These are phyloP conservation scores for Julus scanicus DNA, from an alignment of 2,888 invertebrate genomes.

Conservation along the genomic window DNA sequence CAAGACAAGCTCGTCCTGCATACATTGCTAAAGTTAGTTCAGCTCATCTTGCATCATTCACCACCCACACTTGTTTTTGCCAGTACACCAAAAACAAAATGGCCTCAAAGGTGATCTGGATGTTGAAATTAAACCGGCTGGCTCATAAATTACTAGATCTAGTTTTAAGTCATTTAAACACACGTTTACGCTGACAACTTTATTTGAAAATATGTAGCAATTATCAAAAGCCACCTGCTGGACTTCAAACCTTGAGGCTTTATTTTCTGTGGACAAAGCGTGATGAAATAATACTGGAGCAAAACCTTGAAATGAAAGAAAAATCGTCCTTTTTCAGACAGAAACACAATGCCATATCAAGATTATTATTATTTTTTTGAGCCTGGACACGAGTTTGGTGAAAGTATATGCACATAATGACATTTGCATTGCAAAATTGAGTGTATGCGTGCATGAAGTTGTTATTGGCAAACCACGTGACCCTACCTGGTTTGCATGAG, in stretches of 20 bases:
- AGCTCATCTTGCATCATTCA: background rate
- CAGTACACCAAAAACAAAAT: background rate
- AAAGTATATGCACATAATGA: too few relatives aligned
- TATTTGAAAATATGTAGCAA: conserved; percentile 17
- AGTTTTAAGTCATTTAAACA: background rate
- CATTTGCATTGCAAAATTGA: too few relatives aligned
- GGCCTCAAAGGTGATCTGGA: background rate
- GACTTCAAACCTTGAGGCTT: background rate
- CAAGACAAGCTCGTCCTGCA: background rate
- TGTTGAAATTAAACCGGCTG: background rate
- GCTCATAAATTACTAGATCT: conserved; percentile 12
- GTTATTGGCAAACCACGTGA: too few relatives aligned
- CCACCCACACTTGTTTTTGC: background rate
- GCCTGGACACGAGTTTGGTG: too few relatives aligned
- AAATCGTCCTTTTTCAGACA: background rate
- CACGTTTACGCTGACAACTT: background rate
- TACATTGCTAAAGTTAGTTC: background rate
- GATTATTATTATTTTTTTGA: too few relatives aligned
- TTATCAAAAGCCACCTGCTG: conserved; percentile 11
- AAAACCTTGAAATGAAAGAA: background rate
- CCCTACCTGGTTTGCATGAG: too few relatives aligned
- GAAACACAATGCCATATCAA: background rate
- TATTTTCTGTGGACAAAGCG: background rate
- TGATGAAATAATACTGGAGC: background rate
- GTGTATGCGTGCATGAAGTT: too few relatives aligned